Conservation (phyloP, 2,113 vertebrate genomes). For the Vidua macroura region DNA sequence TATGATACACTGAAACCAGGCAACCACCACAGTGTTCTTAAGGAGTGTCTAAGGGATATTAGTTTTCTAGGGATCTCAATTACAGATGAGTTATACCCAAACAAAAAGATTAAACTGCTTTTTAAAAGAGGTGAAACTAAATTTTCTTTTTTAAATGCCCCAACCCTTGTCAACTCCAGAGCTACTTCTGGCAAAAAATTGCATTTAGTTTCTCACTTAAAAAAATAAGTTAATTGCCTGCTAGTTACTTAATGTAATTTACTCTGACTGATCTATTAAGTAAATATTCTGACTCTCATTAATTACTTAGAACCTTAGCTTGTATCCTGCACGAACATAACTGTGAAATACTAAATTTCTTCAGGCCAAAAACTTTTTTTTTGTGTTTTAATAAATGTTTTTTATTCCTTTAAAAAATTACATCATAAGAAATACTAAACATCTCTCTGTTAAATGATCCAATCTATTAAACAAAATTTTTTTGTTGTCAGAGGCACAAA, state of each 20-base stretch:
- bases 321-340: neutral
- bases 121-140: neutral
- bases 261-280: constrained; percentile 3
- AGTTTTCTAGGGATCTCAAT: neutral
- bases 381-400: neutral
- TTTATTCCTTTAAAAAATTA: neutral
- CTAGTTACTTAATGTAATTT: neutral
- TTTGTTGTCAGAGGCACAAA: neutral
- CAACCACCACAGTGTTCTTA: neutral
- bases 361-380: neutral
- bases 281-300: neutral
- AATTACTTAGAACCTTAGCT: neutral
- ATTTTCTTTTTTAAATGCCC: neutral
- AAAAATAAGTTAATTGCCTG: neutral
- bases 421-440: neutral
- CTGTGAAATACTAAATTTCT: neutral
- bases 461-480: neutral
- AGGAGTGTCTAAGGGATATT: neutral
- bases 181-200: neutral
- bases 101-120: neutral
- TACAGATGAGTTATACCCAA: neutral
- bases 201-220: neutral
- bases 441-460: neutral
- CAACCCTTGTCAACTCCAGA: neutral
- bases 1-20: neutral